phyloP scores from a whole-genome alignment of 2,797 vertebrate species.

The Chelon labrosus region DNA sequence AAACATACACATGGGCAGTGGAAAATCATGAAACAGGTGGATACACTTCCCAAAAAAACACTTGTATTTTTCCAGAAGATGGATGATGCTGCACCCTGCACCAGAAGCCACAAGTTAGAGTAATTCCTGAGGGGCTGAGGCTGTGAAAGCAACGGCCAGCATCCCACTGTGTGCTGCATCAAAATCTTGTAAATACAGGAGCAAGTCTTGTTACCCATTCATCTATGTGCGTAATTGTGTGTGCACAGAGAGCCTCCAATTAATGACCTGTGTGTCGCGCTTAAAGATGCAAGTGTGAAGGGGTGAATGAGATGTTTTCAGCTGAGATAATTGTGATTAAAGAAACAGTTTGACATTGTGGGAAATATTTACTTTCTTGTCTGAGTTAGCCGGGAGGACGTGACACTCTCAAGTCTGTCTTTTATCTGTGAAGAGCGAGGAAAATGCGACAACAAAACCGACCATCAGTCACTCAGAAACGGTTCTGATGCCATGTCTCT shows the following conservation, averaged over 20 bases:
- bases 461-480: too few relatives aligned
- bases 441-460: too few relatives aligned
- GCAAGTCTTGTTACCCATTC: slow-evolving; percentile 49
- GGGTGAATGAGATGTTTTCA: slow-evolving; percentile 12
- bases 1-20: slow-evolving; percentile 23
- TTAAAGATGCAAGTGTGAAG: slow-evolving; percentile 12
- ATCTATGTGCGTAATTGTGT: slow-evolving; percentile 38
- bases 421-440: too few relatives aligned
- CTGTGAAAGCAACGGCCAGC: slow-evolving; percentile 49
- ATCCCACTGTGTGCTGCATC: slow-evolving; percentile 63
- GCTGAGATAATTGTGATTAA: slow-evolving; percentile 6
- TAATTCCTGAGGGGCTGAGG: slow-evolving; percentile 49
- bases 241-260: slow-evolving; percentile 26
- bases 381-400: not conserved
- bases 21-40: slow-evolving; percentile 41
- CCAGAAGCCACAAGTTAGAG: slow-evolving; percentile 50
- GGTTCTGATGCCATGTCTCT: not conserved
- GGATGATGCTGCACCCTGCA: slow-evolving; percentile 47
- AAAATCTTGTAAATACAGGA: slow-evolving; percentile 57
- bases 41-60: slow-evolving; percentile 39
- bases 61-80: slow-evolving; percentile 62
- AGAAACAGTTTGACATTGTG: slow-evolving; percentile 22
- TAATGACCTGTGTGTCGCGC: slow-evolving; percentile 27
- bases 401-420: not conserved
- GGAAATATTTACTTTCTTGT: not conserved